Conservation (phyloP, 2,888 invertebrate species). For the Meandrusa payeni region DNA sequence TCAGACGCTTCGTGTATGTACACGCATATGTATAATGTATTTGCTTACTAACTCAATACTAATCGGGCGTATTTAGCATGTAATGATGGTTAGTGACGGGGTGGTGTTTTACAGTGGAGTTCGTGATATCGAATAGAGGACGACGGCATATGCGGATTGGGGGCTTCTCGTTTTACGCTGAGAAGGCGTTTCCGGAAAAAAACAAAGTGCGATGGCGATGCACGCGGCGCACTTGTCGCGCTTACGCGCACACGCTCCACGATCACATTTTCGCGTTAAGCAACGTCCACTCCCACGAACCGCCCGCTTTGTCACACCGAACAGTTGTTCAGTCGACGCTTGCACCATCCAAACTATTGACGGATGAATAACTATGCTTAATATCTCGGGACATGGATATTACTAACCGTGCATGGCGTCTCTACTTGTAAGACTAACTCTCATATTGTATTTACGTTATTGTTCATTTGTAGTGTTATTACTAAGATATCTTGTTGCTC, state of each 20-base stretch:
- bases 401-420: constrained; percentile 2
- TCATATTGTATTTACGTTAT: constrained; percentile 1
- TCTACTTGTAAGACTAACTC: neutral
- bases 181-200: constrained; percentile 77
- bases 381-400: neutral
- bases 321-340: constrained; percentile 38
- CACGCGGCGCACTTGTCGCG: constrained; percentile 74
- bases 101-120: constrained; percentile 73
- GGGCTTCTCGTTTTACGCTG: constrained; percentile 76
- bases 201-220: constrained; percentile 78
- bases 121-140: constrained; percentile 78
- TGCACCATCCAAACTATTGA: constrained; percentile 52
- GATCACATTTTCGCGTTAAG: constrained; percentile 74
- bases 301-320: constrained; percentile 45
- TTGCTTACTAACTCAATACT: constrained; percentile 17
- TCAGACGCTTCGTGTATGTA: constrained; percentile 20
- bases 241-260: constrained; percentile 74
- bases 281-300: constrained; percentile 72
- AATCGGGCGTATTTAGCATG: constrained; percentile 23
- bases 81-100: constrained; percentile 23
- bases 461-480: neutral
- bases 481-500: neutral
- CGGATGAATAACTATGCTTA: constrained; percentile 47
- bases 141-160: constrained; percentile 74
- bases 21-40: no score